Evolutionary conservation across 2,888 invertebrate species (phyloP).

Genomic region (Lasius platythorax): DNA sequence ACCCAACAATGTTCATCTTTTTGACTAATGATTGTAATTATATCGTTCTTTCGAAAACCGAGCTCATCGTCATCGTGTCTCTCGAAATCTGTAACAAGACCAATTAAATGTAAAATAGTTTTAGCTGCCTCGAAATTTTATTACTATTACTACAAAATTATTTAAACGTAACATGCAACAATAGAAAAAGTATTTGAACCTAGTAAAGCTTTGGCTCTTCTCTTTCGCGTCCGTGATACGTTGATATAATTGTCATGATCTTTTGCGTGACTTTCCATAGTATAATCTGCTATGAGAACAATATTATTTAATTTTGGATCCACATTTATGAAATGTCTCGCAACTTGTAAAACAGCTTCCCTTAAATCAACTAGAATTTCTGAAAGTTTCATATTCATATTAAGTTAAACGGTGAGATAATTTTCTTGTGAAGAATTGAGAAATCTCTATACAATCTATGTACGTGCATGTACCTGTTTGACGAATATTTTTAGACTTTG

Average conservation of each 20-base stretch:
- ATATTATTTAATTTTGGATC: slow-evolving; percentile 96
- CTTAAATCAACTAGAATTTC: slow-evolving; percentile 99
- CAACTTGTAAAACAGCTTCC: slow-evolving; percentile 97
- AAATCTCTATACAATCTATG: slow-evolving; percentile 15
- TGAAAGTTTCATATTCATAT: slow-evolving; percentile 63
- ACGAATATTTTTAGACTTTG: slow-evolving; percentile 97
- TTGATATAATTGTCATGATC: slow-evolving; percentile 98
- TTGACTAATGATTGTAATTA: slow-evolving; percentile 98
- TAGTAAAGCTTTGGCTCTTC: slow-evolving; percentile 97
- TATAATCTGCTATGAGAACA: slow-evolving; percentile 95
- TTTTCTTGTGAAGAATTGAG: slow-evolving; percentile 12
- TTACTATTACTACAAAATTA: slow-evolving; percentile 30
- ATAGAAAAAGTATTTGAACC: slow-evolving; percentile 83
- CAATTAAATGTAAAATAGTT: slow-evolving; percentile 28
- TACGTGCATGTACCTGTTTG: slow-evolving; percentile 90
- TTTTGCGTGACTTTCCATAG: slow-evolving; percentile 97
- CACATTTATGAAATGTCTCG: slow-evolving; percentile 97
- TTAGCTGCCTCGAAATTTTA: not conserved
- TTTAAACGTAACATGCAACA: not conserved
- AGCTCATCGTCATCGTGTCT: slow-evolving; percentile 99
- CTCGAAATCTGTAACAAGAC: slow-evolving; percentile 92
- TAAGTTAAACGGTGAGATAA: not conserved
- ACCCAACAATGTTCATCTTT: slow-evolving; percentile 99
- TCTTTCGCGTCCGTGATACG: slow-evolving; percentile 94
- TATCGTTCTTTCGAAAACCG: slow-evolving; percentile 99